phyloP scores from a whole-genome alignment of 1,140 invertebrate genomes.

The Eumaeus atala region DNA sequence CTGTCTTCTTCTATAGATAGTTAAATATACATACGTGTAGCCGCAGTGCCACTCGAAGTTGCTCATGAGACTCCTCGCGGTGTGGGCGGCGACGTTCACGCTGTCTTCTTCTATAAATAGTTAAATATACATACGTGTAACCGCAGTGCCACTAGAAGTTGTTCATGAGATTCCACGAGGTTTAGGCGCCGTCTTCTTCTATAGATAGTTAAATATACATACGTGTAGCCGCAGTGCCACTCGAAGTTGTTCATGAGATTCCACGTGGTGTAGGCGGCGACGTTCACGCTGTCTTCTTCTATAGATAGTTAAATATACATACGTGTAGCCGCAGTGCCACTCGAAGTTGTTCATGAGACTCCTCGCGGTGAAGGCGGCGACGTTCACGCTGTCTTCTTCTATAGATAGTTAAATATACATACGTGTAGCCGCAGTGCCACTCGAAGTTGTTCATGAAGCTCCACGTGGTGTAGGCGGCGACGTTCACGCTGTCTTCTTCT shows the following conservation, averaged over 20 bases:
- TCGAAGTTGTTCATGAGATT: conserved; percentile 40
- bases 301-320: no score
- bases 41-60: no score
- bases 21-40: no score
- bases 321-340: conserved; percentile 34
- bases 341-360: conserved; percentile 40
- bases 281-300: conserved; percentile 34
- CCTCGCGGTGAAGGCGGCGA: conserved; percentile 36
- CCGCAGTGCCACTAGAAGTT: no score
- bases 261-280: conserved; percentile 35
- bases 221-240: conserved; percentile 34
- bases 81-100: conserved; percentile 34
- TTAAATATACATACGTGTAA: no score
- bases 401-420: conserved; percentile 24
- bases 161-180: no score
- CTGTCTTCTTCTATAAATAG: no score
- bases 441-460: conserved; percentile 40
- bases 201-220: no score
- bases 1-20: no score
- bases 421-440: conserved; percentile 29
- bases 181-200: no score
- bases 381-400: conserved; percentile 33
- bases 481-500: conserved; percentile 34
- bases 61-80: no score
- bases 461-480: conserved; percentile 35